Evolutionary conservation across 2,888 invertebrate genomes (phyloP), one percentile per base, ranked within the genome.

Genomic region (Tribolium freemani): DNA sequence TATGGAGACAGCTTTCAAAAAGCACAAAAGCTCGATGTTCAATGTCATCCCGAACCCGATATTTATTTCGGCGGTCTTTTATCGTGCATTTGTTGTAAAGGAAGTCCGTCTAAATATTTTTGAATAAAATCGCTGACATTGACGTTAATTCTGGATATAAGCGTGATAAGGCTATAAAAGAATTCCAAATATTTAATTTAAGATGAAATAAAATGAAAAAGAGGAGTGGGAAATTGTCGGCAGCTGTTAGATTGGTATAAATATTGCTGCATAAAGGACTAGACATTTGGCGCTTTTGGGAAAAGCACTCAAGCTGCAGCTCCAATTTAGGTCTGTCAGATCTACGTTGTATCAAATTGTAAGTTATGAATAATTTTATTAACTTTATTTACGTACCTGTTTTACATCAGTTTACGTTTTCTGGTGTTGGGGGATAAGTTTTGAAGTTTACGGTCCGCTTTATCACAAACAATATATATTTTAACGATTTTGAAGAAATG

Each of bases 361-460:
- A 51, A 57, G 20, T 66, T 60, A 67, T 58, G 71, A 67, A 66
- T 60, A 71, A 66, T 66, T 71, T 71, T 66, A 20, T 66, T 60
- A 60, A 44, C 26, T 71, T 64, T 60, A 60, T 67, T 54, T 64
- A n/a, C 54, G 31, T 71, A 58, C 64, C 64, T 26, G 51, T 44
- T 66, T 57, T 38, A 58, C 30, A 38, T 56, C 51, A 69, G 48
- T 60, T 60, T 11, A 13, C 56, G 50, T n/a, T 46, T 44, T 13
- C 1, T 0, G 51, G 6, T 51, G 51, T 16, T 21, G 38, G 38
- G 2, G n/a, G 1, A 38, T 38, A 38, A 38, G 38, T 5, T 38
- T 38, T 3, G 38, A 38, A 38, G 9, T 38, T 38, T 38, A 38
- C 8, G 38, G 38, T 38, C 38, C n/a, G 9, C 38, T 38, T 38